Evolutionary conservation across 2,888 invertebrate species (phyloP), one percentile per base, ranked within the genome.

Genomic region (Phaedon cochleariae): DNA sequence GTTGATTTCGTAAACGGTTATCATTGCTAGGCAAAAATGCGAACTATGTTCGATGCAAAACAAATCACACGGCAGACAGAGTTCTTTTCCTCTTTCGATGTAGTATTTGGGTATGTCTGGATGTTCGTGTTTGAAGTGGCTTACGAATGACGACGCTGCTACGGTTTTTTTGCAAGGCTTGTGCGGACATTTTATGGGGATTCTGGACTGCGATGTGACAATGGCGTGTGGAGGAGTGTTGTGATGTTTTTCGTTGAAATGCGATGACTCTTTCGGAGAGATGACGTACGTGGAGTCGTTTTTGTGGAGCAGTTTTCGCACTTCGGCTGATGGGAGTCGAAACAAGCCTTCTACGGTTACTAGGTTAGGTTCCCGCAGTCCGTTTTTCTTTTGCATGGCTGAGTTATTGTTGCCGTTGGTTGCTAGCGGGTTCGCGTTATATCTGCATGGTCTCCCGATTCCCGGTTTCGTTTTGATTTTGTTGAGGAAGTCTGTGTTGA

Each of bases 111-210:
- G 75, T 5, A 83, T 76, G 7, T 79, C 74, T n/a, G 73, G 62
- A 66, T 83, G 83, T 45, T 82, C 82, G 59, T 78, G 78, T 62
- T 78, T 78, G 67, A 81, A 83, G 65, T 83, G 83, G 52, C 73
- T 74, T 10, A 76, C 72, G 62, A 82, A 80, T 2, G 81, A 77
- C 12, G 79, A 79, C 21, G 79, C 66, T 0, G 81, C 79, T 15
- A 83, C 77, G 29, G 80, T 76, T 70, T 80, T 81, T 45, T 75
- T 73, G 66, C 83, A 83, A 26, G 73, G 74, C 63, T 77, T 75
- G 62, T 82, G 82, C 12, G 81, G 81, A 67, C 83, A 83, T 51
- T 68, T 72, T 41, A 78, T 67, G 10, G 77, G 78, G 17, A 69
- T 62, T 51, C 65, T 71, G n/a, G 71, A 70, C 12, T 65, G 49